Evolutionary conservation across 2,888 invertebrate genomes (phyloP).

Genomic region (Calameuta filiformis): DNA sequence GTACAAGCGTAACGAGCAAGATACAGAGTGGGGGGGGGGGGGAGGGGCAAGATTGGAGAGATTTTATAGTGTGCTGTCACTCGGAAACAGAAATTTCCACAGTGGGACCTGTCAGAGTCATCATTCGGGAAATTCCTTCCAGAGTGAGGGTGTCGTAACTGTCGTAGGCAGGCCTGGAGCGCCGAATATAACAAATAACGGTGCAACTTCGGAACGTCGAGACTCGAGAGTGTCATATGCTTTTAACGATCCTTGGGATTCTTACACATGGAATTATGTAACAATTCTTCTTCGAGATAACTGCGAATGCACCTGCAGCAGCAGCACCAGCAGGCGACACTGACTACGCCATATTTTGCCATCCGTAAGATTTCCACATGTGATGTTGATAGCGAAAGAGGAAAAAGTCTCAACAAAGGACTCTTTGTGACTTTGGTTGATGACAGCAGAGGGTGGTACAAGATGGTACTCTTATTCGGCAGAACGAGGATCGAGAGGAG

Average conservation of each 20-base stretch:
- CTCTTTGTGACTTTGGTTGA: neutral
- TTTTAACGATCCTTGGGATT: neutral
- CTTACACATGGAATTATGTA: neutral
- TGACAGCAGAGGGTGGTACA: neutral
- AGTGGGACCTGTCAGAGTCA: neutral
- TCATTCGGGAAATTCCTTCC: neutral
- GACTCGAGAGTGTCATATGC: neutral
- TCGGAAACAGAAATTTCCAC: neutral
- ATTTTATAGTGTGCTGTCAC: neutral
- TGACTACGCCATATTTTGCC: neutral
- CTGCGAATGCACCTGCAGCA: neutral
- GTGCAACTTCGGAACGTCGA: neutral
- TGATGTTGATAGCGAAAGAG: neutral
- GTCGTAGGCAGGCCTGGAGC: neutral
- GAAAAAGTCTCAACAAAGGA: neutral
- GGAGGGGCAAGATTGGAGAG: neutral
- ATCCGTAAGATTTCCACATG: neutral
- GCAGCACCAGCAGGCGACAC: neutral
- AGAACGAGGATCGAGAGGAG: neutral
- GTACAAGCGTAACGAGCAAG: neutral
- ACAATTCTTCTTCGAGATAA: neutral
- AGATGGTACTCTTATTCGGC: neutral
- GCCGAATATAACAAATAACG: neutral
- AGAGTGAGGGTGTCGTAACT: neutral
- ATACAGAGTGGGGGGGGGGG: neutral